phyloP scores from a whole-genome alignment of 2,113 vertebrate species.

The Phaethornis superciliosus region DNA sequence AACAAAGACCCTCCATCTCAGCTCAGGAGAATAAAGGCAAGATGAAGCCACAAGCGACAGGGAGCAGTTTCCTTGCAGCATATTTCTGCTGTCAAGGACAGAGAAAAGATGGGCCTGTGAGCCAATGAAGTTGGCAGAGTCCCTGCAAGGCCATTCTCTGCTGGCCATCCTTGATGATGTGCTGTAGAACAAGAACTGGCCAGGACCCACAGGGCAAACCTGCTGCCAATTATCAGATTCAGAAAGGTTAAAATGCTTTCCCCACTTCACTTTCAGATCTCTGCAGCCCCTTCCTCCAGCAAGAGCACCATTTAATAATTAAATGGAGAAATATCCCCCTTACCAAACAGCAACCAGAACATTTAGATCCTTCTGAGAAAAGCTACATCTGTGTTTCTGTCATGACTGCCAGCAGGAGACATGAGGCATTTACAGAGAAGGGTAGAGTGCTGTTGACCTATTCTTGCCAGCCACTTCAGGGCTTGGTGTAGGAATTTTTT shows the following conservation, averaged over 20 bases:
- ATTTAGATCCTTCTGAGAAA: constrained; percentile 41
- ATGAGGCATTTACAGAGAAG: constrained; percentile 14
- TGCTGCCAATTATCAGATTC: not conserved
- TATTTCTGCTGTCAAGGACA: constrained; percentile 18
- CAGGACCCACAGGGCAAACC: not conserved
- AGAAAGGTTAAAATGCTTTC: constrained; percentile 16
- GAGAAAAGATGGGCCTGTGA: not conserved
- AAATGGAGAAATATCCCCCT: constrained; percentile 36
- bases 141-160: constrained; percentile 31
- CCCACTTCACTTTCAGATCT: not conserved
- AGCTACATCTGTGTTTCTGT: constrained; percentile 8
- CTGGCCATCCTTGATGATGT: not conserved
- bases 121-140: constrained; percentile 28
- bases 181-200: constrained; percentile 41
- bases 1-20: not conserved
- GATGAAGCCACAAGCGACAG: not conserved
- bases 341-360: constrained; percentile 32
- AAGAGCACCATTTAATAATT: constrained; percentile 46
- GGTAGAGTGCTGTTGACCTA: not conserved
- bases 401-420: constrained; percentile 31
- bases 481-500: not conserved
- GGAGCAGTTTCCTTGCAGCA: not conserved
- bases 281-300: constrained; percentile 39
- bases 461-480: not conserved
- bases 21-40: not conserved